A percentile compares a stretch with the other conserved stretches of the same genome.
Conservation (phyloP, 1,140 invertebrate species). For the Tachypleus tridentatus region DNA sequence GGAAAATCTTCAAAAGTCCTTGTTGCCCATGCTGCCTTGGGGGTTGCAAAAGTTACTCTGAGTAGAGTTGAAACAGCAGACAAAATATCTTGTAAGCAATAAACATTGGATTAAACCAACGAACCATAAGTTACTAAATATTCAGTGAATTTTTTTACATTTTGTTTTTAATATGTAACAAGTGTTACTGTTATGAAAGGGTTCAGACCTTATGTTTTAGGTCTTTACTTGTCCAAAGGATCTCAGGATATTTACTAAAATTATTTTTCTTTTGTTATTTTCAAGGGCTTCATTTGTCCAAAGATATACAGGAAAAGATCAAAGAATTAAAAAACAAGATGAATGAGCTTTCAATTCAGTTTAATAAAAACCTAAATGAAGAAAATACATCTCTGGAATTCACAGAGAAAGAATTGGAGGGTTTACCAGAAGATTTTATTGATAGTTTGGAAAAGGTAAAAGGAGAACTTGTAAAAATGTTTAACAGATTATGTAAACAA, state of each 20-base stretch:
- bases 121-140: background rate
- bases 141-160: slow-evolving; percentile 1
- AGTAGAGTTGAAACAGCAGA: too few species aligned
- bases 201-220: too few species aligned
- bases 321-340: slow-evolving; percentile 40
- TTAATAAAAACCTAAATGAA: slow-evolving; percentile 41
- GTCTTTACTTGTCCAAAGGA: too few species aligned
- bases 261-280: slow-evolving; percentile 13
- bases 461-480: too few species aligned
- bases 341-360: slow-evolving; percentile 40
- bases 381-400: slow-evolving; percentile 41
- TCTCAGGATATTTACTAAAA: slow-evolving; percentile 4
- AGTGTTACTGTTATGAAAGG: too few species aligned
- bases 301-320: slow-evolving; percentile 35
- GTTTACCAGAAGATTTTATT: slow-evolving; percentile 38
- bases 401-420: slow-evolving; percentile 36
- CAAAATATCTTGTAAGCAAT: too few species aligned
- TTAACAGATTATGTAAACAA: too few species aligned
- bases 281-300: slow-evolving; percentile 38
- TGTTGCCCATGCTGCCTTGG: too few species aligned
- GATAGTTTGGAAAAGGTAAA: slow-evolving; percentile 35
- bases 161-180: background rate
- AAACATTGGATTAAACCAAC: too few species aligned
- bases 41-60: too few species aligned
- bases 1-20: too few species aligned